Evolutionary conservation across 2,113 vertebrate genomes (phyloP), one percentile per base, ranked within the genome.

Genomic region (Chionis minor): DNA sequence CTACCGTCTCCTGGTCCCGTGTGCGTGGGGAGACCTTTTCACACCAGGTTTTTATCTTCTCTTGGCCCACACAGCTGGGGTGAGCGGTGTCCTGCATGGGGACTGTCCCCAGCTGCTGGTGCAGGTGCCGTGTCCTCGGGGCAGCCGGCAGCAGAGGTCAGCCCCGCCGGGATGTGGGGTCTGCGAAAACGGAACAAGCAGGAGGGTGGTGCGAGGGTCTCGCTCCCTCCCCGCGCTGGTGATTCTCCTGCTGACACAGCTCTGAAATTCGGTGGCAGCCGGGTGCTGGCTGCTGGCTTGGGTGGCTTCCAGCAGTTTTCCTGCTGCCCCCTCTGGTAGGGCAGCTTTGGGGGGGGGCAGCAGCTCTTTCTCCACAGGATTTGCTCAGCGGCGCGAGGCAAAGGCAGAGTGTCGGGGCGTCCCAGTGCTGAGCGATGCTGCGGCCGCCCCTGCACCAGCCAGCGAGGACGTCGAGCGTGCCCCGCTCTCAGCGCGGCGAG

Each of bases 401-500:
- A 30, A 17, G 51, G 77, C 58, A 56, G n/a, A 12, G 58, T 3
- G 7, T 5, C 2, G 9, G 51, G 49, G 10, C 7, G 8, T 18
- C 42, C 55, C 42, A 16, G 55, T 3, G 3, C 24, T 2, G 73
- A 47, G 73, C 3, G 13, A 32, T 26, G 56, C 56, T 30, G 44
- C 14, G 7, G 72, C 54, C 15, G 22, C 49, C 22, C 49, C 49
- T 23, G 49, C 49, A 12, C 49, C 11, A 6, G 45, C 16, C 17
- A 22, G 49, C 9, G 21, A 49, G 49, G 47, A 21, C 21, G 47
- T 10, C 21, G 10, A 49, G 47, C 20, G 17, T 11, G 8, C 33
- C 51, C 9, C 0, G n/a, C 28, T 17, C 18, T 30, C 30, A 8
- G 55, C 17, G 6, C 2, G 1, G 23, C 14, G 5, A 7, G 12